A percentile compares a stretch with the other conserved stretches of the same genome.
Evolutionary conservation across 2,113 vertebrate genomes (phyloP).

Genomic region (Sclerurus mexicanus): DNA sequence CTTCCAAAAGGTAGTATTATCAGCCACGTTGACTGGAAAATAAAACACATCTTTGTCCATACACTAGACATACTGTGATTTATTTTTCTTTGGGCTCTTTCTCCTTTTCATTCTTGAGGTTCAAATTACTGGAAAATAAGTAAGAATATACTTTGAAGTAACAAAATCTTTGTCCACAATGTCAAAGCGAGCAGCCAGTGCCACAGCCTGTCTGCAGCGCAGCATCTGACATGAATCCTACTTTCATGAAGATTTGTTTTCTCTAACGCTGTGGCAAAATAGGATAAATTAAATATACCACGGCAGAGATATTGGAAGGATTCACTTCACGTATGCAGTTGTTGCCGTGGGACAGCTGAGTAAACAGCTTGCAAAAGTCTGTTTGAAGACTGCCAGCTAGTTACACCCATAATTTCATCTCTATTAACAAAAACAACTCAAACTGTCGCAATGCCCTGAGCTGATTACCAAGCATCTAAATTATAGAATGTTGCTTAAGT

Average conservation of each 20-base stretch:
- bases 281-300: slow-evolving; percentile 68
- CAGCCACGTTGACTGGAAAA: background rate
- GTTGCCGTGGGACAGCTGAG: slow-evolving; percentile 82
- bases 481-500: slow-evolving; percentile 74
- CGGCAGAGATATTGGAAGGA: slow-evolving; percentile 74
- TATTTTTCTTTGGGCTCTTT: background rate
- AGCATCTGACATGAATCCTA: background rate
- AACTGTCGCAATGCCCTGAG: slow-evolving; percentile 66
- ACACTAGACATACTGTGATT: background rate
- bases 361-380: slow-evolving; percentile 82
- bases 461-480: slow-evolving; percentile 63
- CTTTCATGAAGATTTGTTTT: background rate
- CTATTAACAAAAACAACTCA: slow-evolving; percentile 83
- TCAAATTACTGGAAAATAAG: background rate
- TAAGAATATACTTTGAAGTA: background rate
- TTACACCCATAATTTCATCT: slow-evolving; percentile 87
- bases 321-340: slow-evolving; percentile 78
- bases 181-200: background rate
- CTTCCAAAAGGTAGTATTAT: background rate
- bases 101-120: background rate
- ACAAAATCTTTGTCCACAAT: background rate
- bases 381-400: slow-evolving; percentile 80
- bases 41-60: background rate
- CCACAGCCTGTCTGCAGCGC: background rate
- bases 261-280: slow-evolving; percentile 65